Percentiles rank a stretch among this genome's conserved stretches.
Conservation (phyloP, 37 sponge, comb jelly and placozoan species). For the Agelas oroides region DNA sequence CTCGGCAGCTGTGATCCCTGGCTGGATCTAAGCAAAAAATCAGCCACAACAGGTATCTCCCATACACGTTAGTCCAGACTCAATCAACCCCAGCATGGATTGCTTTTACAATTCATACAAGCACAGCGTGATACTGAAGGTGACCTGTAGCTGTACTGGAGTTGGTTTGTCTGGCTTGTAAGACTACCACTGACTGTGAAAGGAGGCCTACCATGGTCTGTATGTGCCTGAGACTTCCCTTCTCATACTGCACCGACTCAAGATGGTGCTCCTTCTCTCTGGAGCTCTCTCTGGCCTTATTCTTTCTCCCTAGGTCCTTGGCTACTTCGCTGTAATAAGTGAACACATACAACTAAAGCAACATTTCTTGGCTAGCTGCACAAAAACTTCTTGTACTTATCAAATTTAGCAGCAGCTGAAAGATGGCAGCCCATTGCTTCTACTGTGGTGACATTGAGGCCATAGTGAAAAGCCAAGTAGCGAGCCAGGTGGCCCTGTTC, state of each 20-base stretch:
- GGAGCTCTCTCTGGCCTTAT: neutral
- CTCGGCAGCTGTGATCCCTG: neutral
- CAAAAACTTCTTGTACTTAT: too few relatives aligned
- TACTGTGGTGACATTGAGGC: constrained; percentile 67
- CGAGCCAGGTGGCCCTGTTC: constrained; percentile 80
- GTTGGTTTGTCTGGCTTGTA: too few relatives aligned
- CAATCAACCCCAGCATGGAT: too few relatives aligned
- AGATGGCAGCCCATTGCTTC: constrained; percentile 72
- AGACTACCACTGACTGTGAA: too few relatives aligned
- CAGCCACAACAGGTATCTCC: too few relatives aligned
- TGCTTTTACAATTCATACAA: too few relatives aligned
- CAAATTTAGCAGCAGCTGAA: constrained; percentile 61
- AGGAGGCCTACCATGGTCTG: neutral
- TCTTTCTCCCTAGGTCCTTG: neutral
- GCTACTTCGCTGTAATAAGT: constrained; percentile 17
- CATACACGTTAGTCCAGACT: too few relatives aligned
- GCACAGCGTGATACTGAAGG: too few relatives aligned
- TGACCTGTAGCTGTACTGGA: too few relatives aligned
- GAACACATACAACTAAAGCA: too few relatives aligned
- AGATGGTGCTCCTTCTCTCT: neutral
- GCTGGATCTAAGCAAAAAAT: neutral
- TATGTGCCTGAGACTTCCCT: constrained; percentile 26
- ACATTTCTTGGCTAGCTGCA: too few relatives aligned
- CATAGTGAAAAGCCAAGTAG: constrained; percentile 67
- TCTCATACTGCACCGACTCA: neutral